A percentile compares a stretch with the other conserved stretches of the same genome.
Evolutionary conservation across 2,797 vertebrate genomes (phyloP).

Genomic region (Sebastes hubbsi): DNA sequence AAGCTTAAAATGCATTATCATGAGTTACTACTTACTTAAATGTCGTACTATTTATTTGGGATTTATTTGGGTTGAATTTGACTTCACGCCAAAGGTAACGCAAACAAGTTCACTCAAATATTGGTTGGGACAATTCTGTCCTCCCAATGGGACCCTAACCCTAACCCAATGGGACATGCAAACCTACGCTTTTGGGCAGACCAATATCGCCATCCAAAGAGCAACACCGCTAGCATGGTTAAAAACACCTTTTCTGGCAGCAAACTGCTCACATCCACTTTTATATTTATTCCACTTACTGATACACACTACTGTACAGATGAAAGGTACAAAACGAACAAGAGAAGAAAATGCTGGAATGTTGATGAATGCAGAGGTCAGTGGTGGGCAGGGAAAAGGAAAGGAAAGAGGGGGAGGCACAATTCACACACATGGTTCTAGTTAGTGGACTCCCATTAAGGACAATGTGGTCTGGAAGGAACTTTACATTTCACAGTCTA

Average conservation of each 20-base stretch:
- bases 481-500: constrained; percentile 75
- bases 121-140: neutral
- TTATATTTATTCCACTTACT: constrained; percentile 50
- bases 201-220: neutral
- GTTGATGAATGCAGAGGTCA: constrained; percentile 47
- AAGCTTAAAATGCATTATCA: too few relatives aligned
- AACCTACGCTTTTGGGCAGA: neutral
- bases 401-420: constrained; percentile 34
- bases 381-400: constrained; percentile 22
- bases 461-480: constrained; percentile 67
- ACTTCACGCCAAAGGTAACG: too few relatives aligned
- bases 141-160: too few relatives aligned
- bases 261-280: neutral
- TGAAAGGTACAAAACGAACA: constrained; percentile 30
- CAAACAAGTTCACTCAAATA: neutral
- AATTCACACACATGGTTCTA: constrained; percentile 76
- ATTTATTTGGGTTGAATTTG: too few relatives aligned
- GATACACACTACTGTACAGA: constrained; percentile 35
- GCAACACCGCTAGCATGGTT: neutral
- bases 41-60: too few relatives aligned
- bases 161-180: neutral
- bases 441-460: constrained; percentile 74
- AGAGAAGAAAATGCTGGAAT: constrained; percentile 35
- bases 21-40: too few relatives aligned
- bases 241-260: neutral